Base-by-base conservation (phyloP, 2,113 vertebrate species). In the Loxodonta africana region DNA sequence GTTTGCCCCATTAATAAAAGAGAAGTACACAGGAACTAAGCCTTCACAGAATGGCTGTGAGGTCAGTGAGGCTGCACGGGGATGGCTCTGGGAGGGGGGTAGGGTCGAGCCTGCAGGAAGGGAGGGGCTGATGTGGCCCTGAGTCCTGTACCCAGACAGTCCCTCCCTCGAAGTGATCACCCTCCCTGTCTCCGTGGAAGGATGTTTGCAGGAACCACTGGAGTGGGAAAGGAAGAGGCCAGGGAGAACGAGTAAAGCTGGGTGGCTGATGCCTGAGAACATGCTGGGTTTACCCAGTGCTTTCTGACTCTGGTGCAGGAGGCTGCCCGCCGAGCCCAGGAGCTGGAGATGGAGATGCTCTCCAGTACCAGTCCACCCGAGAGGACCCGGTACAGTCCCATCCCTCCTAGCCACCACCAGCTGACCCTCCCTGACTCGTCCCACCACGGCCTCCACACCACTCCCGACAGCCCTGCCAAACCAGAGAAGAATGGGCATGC, bases 261-360 rank as follows among this genome's bases (percentile, higher is more conserved):
- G 25, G n/a, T 48, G 14, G 3, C 77, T 7, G 5, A 37, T 9
- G 21, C 73, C 78, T 4, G 60, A 77, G 67, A 21, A 48, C 65
- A 7, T 8, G 63, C n/a, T 48, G 25, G 51, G 94, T 76, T 92
- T 26, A 97, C 74, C 92, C 28, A 2, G 77, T 67, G 41, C 0
- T 95, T 94, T 98, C 98, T 98, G 97, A 99, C 99, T 98, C 98
- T 99, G 93, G 98, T 99, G 93, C 99, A 99, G 99, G 99, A 99
- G 41, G 99, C 98, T 0, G 98, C 98, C 82, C 99, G 99, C 88
- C 99, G 99, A 94, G 99, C 99, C 46, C 99, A 99, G 74, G 99
- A 99, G 88, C 98, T 99, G 97, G 99, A 99, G 97, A 98, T 99
- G 98, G 99, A 99, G 88, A 99, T 99, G 98, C 98, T 99, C 78